Conservation (phyloP, 2,888 invertebrate species). For the Abrostola tripartita region DNA sequence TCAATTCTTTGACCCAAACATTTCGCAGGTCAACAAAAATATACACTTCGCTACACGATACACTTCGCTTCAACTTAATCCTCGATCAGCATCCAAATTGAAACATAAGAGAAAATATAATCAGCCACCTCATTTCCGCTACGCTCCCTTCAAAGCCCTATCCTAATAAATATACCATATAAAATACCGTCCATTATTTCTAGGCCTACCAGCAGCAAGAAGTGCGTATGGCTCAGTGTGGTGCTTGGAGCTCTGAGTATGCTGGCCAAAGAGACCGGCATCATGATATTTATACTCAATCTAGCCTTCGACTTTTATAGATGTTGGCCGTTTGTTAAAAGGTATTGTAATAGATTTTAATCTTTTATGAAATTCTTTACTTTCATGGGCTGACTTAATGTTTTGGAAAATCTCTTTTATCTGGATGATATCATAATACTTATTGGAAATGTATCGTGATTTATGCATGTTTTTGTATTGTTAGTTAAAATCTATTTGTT, state of each 20-base stretch:
- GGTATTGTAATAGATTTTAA: constrained; percentile 78
- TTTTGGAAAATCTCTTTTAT: constrained; percentile 23
- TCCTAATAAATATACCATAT: constrained; percentile 49
- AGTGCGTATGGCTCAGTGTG: constrained; percentile 90
- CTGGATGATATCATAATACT: constrained; percentile 3
- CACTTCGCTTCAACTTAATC: constrained; percentile 30
- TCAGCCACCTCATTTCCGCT: constrained; percentile 48
- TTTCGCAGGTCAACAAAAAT: constrained; percentile 1
- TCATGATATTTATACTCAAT: constrained; percentile 93
- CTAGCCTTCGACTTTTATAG: constrained; percentile 93
- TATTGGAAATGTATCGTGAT: not conserved
- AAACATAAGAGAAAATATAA: constrained; percentile 33
- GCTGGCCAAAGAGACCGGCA: constrained; percentile 96
- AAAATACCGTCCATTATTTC: constrained; percentile 50
- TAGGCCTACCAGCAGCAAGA: constrained; percentile 82
- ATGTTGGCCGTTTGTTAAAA: constrained; percentile 92
- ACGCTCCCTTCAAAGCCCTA: constrained; percentile 30
- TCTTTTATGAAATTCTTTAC: constrained; percentile 51
- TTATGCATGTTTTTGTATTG: not conserved
- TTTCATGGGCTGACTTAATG: constrained; percentile 30
- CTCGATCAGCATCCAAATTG: constrained; percentile 35
- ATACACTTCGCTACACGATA: constrained; percentile 15
- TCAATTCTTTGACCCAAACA: not conserved
- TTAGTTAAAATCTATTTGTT: not conserved
- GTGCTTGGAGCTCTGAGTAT: constrained; percentile 93